phyloP scores from a whole-genome alignment of 2,888 invertebrate genomes.

The Erpobdella octoculata region DNA sequence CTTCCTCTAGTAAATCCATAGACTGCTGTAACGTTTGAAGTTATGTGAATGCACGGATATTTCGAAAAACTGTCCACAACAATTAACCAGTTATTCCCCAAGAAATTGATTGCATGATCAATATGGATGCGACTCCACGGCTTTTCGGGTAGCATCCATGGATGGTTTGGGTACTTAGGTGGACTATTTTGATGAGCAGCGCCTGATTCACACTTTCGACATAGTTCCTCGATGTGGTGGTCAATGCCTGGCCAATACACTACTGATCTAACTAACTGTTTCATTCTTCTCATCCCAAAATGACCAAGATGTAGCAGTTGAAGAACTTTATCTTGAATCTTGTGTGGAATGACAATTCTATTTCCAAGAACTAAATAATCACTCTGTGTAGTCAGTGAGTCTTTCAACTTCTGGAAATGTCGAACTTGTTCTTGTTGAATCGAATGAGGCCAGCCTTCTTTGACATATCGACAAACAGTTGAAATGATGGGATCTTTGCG shows the following conservation, averaged over 20 bases:
- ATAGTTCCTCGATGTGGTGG: too few species aligned
- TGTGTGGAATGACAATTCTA: too few species aligned
- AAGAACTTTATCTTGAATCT: conserved; percentile 1
- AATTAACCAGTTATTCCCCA: conserved; percentile 9
- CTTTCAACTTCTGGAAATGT: conserved; percentile 1
- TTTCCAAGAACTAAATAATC: too few species aligned
- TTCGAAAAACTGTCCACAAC: conserved; percentile 21
- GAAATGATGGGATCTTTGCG: too few species aligned
- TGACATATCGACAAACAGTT: conserved; percentile 1
- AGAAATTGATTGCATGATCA: too few species aligned
- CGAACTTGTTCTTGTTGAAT: conserved; percentile 1
- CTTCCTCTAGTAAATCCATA: too few species aligned
- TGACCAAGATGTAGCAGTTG: background rate
- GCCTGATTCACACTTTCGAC: too few species aligned
- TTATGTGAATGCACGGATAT: conserved; percentile 1
- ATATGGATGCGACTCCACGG: background rate
- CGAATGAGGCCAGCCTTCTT: conserved; percentile 2
- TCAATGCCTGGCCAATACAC: too few species aligned
- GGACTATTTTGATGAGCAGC: conserved; percentile 1
- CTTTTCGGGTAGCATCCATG: background rate
- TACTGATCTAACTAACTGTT: background rate
- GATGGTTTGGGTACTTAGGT: too few species aligned
- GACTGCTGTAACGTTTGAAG: background rate
- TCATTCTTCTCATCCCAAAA: too few species aligned
- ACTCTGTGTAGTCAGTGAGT: too few species aligned